phyloP scores from a whole-genome alignment of 1,140 invertebrate species.

The Wasmannia auropunctata region DNA sequence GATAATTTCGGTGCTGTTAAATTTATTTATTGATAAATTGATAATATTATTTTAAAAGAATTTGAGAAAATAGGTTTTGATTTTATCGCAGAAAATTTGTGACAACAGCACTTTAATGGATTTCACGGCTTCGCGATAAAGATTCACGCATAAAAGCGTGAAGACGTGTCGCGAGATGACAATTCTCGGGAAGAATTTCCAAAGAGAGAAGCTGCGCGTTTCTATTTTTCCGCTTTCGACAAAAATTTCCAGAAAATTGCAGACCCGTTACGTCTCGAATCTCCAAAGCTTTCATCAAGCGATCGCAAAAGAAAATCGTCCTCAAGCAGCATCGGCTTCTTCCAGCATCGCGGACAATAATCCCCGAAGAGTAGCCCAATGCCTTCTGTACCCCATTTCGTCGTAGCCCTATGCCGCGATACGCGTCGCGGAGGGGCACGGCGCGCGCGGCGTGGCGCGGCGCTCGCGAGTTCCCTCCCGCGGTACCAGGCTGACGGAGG shows the following conservation, averaged over 20 bases:
- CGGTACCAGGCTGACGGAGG: conserved; percentile 69
- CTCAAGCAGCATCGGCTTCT: neutral
- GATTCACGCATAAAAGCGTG: neutral
- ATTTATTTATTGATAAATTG: neutral
- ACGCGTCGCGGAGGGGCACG: conserved; percentile 11
- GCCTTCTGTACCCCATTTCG: neutral
- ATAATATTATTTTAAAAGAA: neutral
- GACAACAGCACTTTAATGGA: neutral
- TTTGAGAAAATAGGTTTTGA: neutral
- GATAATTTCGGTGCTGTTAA: neutral
- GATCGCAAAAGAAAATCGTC: neutral
- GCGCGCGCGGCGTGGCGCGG: too few relatives aligned
- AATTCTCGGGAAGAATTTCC: neutral
- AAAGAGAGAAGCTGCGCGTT: neutral
- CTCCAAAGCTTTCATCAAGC: neutral
- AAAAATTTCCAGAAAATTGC: neutral
- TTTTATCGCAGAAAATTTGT: neutral
- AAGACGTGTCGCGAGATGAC: neutral
- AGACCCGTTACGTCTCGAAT: neutral
- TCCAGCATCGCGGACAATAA: neutral
- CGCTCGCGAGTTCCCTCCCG: conserved; percentile 36
- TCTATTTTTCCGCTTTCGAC: neutral
- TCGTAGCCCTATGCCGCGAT: neutral
- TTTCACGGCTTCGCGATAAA: neutral
- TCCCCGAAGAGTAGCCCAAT: neutral